Evolutionary conservation across 64 coral and sea anemone genomes (phyloP), one percentile per base, ranked within the genome.

Genomic region (Pocillopora verrucosa): DNA sequence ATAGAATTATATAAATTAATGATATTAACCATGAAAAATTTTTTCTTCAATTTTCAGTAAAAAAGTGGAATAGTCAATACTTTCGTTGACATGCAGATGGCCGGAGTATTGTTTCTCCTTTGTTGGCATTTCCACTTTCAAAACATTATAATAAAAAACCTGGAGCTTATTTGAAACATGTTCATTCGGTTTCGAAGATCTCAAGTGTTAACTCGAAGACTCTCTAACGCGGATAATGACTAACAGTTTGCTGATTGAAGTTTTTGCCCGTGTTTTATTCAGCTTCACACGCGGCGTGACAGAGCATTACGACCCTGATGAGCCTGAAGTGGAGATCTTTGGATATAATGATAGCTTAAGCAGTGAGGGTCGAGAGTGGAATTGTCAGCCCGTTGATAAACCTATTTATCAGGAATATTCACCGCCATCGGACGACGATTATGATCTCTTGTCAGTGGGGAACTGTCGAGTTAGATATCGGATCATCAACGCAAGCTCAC

Each of bases 341-440:
- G 56, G 77, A 13, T 79, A 79, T 51, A 7, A 51, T 56, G 56
- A 34, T 79, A 56, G n/a, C 59, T 11, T 79, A 57, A 22, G 34
- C 58, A 79, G 15, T 19, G 56, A 37, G 34, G 45, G 75, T 56
- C 41, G 75, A 57, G 75, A 77, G 22, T 77, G 75, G 75, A 20
- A 77, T 56, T 56, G 22, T 77, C 75, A 1, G 5, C 75, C 75
- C n/a, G 38, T 77, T 77, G 75, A 77, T 56, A 41, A 77, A 15
- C 36, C 20, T 51, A 77, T 77, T 77, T 77, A 77, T n/a, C 75
- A 77, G 56, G 75, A 77, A 56, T 77, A 77, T 51, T 51, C 41
- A 51, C 41, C 41, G 56, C 37, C 75, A 19, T 20, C 37, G 56
- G 16, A 60, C 56, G 59, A 79, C 30, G 30, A 30, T 30, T 0